Conservation (phyloP, 2,888 invertebrate species). For the Ditylenchus weischeri region DNA sequence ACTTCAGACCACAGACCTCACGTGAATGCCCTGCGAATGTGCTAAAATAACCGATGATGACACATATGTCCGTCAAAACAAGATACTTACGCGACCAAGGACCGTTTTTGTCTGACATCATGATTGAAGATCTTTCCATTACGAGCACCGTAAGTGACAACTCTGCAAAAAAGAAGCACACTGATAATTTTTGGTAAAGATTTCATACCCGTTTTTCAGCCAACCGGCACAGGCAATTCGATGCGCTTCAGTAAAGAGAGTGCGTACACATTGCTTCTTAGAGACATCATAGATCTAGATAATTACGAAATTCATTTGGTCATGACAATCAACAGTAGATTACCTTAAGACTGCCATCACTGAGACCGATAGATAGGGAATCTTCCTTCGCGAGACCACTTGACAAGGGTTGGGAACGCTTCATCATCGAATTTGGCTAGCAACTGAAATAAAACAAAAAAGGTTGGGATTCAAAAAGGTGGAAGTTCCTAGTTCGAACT, state of each 20-base stretch:
- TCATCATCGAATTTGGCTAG: constrained; percentile 71
- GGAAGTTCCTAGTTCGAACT: no score
- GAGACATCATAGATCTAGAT: no score
- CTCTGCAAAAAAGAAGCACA: constrained; percentile 51
- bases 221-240: constrained; percentile 85
- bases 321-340: no score
- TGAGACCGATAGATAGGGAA: constrained; percentile 81
- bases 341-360: constrained; percentile 72
- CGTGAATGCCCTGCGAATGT: constrained; percentile 44
- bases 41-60: no score
- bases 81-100: constrained; percentile 66
- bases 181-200: no score
- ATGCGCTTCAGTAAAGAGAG: constrained; percentile 80
- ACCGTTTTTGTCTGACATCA: constrained; percentile 85
- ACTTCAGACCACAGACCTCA: constrained; percentile 84
- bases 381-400: constrained; percentile 79
- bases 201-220: constrained; percentile 75
- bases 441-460: constrained; percentile 56
- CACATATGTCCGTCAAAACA: no score
- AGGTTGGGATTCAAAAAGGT: no score
- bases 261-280: constrained; percentile 63
- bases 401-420: constrained; percentile 68
- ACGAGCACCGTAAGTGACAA: constrained; percentile 74
- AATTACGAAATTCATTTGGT: no score
- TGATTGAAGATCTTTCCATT: constrained; percentile 87